Evolutionary conservation across 2,888 invertebrate species (phyloP), one percentile per base, ranked within the genome.

Genomic region (Bedellia somnulentella): DNA sequence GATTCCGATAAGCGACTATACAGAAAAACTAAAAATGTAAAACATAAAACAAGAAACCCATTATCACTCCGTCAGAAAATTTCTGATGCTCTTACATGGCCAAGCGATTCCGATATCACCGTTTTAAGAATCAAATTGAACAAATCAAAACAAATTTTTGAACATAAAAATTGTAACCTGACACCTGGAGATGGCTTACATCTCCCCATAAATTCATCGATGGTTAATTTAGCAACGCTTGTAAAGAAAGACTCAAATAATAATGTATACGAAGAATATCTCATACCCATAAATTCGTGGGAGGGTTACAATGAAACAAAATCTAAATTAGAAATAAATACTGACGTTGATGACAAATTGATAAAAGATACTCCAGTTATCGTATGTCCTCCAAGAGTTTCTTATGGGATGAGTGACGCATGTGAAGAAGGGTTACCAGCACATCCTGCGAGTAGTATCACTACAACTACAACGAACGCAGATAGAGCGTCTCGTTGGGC

Each of bases 101-200:
- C 78, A 1, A 80, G 81, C 29, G 81, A 81, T 49, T 81, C 81
- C 0, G 81, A 81, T 45, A 71, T 81, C 31, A 81, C 81, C 0
- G 73, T 81, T 3, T 58, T 81, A 5, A 52, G 79, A 42, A 76
- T 81, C 52, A 76, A 78, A 43, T 48, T 54, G 32, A 57, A 41
- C 39, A 44, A 51, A 41, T 52, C 50, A n/a, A 49, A 46, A 4
- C 55, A 45, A 31, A 63, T 62, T 33, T 46, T 8, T 8, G 11
- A 70, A 33, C 77, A 76, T 46, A 62, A 75, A 33, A 68, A 68
- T 43, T 70, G 63, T 24, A 61, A 59, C 32, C 52, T 62, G 2
- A 57, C 78, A 30, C 73, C 73, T 2, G 81, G 80, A 1, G 81
- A 81, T 39, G 80, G 80, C 9, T 62, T 76, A 2, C 80, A 80